A percentile compares a stretch with the other conserved stretches of the same genome.
These are phyloP conservation scores for Pristionchus japonicus DNA, from an alignment of 2,888 invertebrate species.

Conservation along the genomic window DNA sequence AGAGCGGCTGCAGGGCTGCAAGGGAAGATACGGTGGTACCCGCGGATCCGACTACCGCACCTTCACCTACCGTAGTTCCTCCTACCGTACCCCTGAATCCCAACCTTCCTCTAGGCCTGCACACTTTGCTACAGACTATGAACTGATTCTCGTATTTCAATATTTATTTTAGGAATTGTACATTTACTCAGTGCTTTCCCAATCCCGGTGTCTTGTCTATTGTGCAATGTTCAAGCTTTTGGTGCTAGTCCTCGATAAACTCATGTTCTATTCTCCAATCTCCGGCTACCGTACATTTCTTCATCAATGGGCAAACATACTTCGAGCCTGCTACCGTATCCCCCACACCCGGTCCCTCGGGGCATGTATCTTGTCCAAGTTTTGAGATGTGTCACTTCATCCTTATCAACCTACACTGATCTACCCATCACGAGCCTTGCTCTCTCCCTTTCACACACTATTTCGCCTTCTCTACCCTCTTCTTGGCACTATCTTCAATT, in stretches of 20 bases:
- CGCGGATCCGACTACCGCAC: neutral
- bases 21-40: neutral
- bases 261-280: neutral
- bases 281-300: too few species aligned
- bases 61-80: neutral
- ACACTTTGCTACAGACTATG: too few species aligned
- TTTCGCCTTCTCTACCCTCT: neutral
- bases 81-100: neutral
- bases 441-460: neutral
- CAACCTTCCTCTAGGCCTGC: too few species aligned
- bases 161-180: too few species aligned
- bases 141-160: too few species aligned
- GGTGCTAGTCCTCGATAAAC: neutral
- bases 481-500: neutral
- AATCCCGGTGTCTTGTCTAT: neutral
- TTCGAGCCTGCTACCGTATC: neutral
- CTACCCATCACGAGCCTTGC: neutral
- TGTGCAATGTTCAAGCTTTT: neutral
- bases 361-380: neutral
- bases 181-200: neutral
- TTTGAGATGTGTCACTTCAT: slow-evolving; percentile 28
- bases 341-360: neutral
- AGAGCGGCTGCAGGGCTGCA: slow-evolving; percentile 59
- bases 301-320: too few species aligned
- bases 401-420: neutral